These are phyloP conservation scores for Zygothrica quintamaculata DNA, from an alignment of 2,888 invertebrate species.

Conservation along the genomic window DNA sequence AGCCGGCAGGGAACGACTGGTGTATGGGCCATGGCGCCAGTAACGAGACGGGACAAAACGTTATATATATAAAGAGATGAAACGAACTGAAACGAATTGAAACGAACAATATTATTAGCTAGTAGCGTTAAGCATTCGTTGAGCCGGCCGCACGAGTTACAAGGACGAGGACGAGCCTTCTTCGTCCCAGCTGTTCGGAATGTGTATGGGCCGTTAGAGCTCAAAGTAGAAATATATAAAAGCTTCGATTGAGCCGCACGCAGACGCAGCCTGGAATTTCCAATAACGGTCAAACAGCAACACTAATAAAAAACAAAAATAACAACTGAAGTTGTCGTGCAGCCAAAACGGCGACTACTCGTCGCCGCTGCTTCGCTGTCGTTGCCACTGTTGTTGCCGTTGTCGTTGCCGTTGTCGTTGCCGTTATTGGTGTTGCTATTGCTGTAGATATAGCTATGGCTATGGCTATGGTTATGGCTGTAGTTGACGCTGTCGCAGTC, in stretches of 20 bases:
- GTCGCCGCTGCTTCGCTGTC: constrained; percentile 52
- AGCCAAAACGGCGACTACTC: constrained; percentile 49
- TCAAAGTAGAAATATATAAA: constrained; percentile 24
- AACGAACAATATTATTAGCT: constrained; percentile 8
- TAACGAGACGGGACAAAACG: constrained; percentile 25
- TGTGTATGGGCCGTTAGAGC: constrained; percentile 13
- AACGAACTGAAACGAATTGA: constrained; percentile 38
- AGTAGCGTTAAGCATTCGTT: constrained; percentile 36
- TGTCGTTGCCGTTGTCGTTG: constrained; percentile 12
- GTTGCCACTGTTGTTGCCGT: constrained; percentile 10
- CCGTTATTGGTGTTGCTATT: constrained; percentile 28
- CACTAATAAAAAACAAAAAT: constrained; percentile 30
- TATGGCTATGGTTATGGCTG: constrained; percentile 21
- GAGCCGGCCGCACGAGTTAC: constrained; percentile 49
- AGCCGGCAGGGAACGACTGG: constrained; percentile 47
- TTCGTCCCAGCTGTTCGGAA: constrained; percentile 53
- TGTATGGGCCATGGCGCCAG: constrained; percentile 52
- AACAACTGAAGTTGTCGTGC: constrained; percentile 62
- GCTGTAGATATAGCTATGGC: constrained; percentile 27
- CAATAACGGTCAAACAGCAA: constrained; percentile 50
- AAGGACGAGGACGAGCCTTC: constrained; percentile 56
- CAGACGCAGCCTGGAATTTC: constrained; percentile 73
- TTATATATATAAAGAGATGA: constrained; percentile 14
- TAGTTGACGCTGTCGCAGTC: constrained; percentile 17
- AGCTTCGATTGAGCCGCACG: constrained; percentile 49